Percentiles rank a stretch among this genome's conserved stretches.
Evolutionary conservation across 2,888 invertebrate species (phyloP).

Genomic region (Zeuzera pyrina): DNA sequence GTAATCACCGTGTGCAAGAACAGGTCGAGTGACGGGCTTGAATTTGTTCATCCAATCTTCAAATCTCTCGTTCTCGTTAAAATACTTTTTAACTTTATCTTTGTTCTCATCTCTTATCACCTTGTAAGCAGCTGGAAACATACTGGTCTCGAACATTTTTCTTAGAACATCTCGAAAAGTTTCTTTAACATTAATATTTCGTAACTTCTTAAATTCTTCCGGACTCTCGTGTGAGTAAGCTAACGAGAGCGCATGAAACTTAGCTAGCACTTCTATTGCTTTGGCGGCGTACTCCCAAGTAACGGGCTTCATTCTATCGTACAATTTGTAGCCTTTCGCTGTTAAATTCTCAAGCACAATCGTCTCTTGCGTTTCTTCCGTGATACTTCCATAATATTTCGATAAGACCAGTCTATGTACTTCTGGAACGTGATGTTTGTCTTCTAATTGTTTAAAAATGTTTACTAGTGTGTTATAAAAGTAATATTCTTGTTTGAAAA

Average conservation of each 20-base stretch:
- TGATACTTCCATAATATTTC: conserved; percentile 17
- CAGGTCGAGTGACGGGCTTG: not conserved
- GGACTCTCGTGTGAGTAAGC: conserved; percentile 28
- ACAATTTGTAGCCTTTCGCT: conserved; percentile 22
- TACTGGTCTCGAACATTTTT: not conserved
- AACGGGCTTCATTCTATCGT: conserved; percentile 26
- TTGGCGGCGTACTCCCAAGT: conserved; percentile 26
- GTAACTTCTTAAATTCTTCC: conserved; percentile 19
- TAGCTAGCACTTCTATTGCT: conserved; percentile 25
- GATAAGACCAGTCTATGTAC: conserved; percentile 10
- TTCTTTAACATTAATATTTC: not conserved
- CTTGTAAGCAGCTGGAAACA: not conserved
- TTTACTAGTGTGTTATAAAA: conserved; percentile 4
- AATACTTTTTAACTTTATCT: not conserved
- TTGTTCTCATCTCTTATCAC: not conserved
- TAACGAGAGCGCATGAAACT: conserved; percentile 36
- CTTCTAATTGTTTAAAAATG: conserved; percentile 8
- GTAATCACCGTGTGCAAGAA: not conserved
- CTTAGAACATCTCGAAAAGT: no score
- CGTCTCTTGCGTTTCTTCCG: conserved; percentile 15
- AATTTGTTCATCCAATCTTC: not conserved
- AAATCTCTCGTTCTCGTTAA: not conserved
- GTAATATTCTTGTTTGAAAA: conserved; percentile 6
- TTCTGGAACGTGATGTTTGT: conserved; percentile 7
- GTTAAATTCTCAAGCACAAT: conserved; percentile 27